Evolutionary conservation across 2,888 invertebrate species (phyloP), one percentile per base, ranked within the genome.

Genomic region (Muscina levida): DNA sequence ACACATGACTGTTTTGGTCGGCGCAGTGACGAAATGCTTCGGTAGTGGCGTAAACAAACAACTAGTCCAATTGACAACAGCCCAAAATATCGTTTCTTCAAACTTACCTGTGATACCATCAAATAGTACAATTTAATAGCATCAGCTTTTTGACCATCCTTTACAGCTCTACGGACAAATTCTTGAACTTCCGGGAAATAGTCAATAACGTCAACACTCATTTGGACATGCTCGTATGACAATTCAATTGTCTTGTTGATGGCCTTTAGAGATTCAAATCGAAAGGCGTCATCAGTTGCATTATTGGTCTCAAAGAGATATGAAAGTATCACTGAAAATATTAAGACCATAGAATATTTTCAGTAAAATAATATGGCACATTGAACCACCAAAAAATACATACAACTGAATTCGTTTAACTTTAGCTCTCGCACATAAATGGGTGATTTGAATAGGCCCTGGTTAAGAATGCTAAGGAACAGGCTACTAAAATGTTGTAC

Each of bases 331-430:
- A 86, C 89, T 89, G 11, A 3, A 82, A 79, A n/a, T n/a, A n/a
- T 8, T 13, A 71, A 56, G 6, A 51, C n/a, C 0, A 26, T n/a
- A 17, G 65, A 65, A 24, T 11, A n/a, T n/a, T n/a, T n/a, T n/a
- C n/a, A n/a, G n/a, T n/a, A n/a, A n/a, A n/a, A n/a, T n/a, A n/a
- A n/a, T n/a, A n/a, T n/a, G n/a, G n/a, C n/a, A n/a, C n/a, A n/a
- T n/a, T n/a, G n/a, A n/a, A n/a, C n/a, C n/a, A n/a, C n/a, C n/a
- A n/a, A n/a, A n/a, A n/a, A n/a, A 42, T 31, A 84, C 89, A 81
- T 85, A 89, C 89, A 84, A 42, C 87, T 88, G 46, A 85, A 87
- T 73, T 89, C 90, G 59, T 85, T 86, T 8, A 88, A 84, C 78
- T 87, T 88, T 2, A 89, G 68, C 1, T 87, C 84, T 0, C 81